A percentile compares a stretch with the other conserved stretches of the same genome.
phyloP scores from a whole-genome alignment of 1,140 invertebrate genomes.

The Drosophila pseudoananassae region DNA sequence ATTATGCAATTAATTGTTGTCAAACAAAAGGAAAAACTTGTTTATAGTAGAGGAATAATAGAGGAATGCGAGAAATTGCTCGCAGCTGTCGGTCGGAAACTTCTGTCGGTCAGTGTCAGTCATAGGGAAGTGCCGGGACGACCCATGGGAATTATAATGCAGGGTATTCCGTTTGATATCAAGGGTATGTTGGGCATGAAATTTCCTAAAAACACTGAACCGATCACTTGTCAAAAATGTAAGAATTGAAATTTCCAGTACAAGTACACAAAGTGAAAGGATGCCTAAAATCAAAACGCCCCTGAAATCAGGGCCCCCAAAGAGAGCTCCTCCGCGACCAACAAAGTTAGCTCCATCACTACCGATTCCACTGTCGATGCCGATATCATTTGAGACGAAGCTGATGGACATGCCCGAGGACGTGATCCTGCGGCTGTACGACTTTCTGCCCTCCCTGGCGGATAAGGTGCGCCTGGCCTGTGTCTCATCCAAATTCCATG shows the following conservation, averaged over 20 bases:
- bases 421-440: constrained; percentile 35
- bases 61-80: constrained; percentile 68
- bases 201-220: too few relatives aligned
- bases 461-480: constrained; percentile 57
- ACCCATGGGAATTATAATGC: constrained; percentile 22
- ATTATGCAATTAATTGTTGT: constrained; percentile 77
- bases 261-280: background rate
- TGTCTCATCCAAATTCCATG: constrained; percentile 44
- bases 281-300: constrained; percentile 13
- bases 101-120: constrained; percentile 45
- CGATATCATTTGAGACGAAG: background rate
- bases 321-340: background rate
- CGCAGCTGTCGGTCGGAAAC: constrained; percentile 53
- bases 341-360: background rate
- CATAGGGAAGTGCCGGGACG: constrained; percentile 48
- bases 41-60: constrained; percentile 35
- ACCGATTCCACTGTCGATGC: background rate
- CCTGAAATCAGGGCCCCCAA: background rate
- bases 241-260: constrained; percentile 45
- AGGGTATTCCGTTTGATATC: background rate
- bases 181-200: too few relatives aligned
- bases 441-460: constrained; percentile 31
- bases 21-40: constrained; percentile 68
- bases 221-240: constrained; percentile 17
- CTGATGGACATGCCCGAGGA: constrained; percentile 54